Evolutionary conservation across 2,113 vertebrate species (phyloP).

Genomic region (Merops nubicus): DNA sequence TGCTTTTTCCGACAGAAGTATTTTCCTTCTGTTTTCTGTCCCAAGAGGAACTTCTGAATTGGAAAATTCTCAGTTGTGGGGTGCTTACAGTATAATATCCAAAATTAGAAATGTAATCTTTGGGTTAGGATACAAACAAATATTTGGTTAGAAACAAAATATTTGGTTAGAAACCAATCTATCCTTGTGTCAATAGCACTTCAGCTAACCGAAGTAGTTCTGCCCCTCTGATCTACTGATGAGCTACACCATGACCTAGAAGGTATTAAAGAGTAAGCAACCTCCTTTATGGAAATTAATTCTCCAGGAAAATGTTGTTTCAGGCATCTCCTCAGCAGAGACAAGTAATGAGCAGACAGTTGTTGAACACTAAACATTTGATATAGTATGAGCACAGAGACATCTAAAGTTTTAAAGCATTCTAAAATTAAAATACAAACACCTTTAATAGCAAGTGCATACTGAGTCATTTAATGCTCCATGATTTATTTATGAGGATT

Average conservation of each 20-base stretch:
- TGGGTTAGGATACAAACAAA: no score
- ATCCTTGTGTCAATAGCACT: slow-evolving; percentile 54
- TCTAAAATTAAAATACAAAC: slow-evolving; percentile 53
- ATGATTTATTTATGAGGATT: slow-evolving; percentile 66
- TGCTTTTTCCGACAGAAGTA: slow-evolving; percentile 10
- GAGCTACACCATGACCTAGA: slow-evolving; percentile 44
- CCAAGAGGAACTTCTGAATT: background rate
- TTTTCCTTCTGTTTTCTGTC: slow-evolving; percentile 30
- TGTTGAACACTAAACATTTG: background rate
- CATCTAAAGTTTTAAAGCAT: background rate
- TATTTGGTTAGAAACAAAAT: no score
- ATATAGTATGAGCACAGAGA: background rate
- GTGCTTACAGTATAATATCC: background rate
- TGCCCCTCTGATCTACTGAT: background rate
- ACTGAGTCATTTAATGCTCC: background rate
- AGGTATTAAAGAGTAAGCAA: slow-evolving; percentile 22
- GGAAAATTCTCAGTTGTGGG: background rate
- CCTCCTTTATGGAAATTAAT: slow-evolving; percentile 56
- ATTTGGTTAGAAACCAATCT: no score
- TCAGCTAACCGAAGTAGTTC: slow-evolving; percentile 10
- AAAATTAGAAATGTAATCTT: slow-evolving; percentile 52
- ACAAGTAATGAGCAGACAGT: background rate
- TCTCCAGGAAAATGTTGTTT: slow-evolving; percentile 38
- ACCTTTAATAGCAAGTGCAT: background rate
- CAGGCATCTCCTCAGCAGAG: slow-evolving; percentile 24